Conservation (phyloP, 2,888 invertebrate genomes). For the Phortica okadai region DNA sequence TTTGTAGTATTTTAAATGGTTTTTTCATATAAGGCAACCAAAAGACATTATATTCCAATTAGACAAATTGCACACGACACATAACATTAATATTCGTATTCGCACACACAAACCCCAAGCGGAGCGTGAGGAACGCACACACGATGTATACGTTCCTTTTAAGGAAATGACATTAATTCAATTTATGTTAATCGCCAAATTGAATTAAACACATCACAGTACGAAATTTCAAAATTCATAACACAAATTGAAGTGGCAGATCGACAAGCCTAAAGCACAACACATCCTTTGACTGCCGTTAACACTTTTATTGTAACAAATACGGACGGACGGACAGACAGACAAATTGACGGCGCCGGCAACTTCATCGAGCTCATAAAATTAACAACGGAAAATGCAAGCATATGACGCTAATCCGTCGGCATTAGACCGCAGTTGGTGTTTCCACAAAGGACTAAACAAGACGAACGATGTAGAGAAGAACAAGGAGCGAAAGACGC, state of each 20-base stretch:
- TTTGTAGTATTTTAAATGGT: background rate
- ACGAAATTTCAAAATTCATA: constrained; percentile 68
- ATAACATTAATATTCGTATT: constrained; percentile 12
- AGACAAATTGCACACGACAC: constrained; percentile 16
- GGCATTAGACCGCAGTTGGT: constrained; percentile 71
- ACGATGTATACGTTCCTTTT: constrained; percentile 16
- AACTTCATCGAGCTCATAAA: constrained; percentile 64
- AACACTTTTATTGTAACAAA: constrained; percentile 57
- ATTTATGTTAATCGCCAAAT: constrained; percentile 69
- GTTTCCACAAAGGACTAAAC: constrained; percentile 44
- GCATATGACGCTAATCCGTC: constrained; percentile 73
- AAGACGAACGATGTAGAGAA: constrained; percentile 27
- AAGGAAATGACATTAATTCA: constrained; percentile 56
- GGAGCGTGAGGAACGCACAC: background rate
- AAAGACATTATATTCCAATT: constrained; percentile 27
- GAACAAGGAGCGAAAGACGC: constrained; percentile 46
- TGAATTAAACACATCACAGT: constrained; percentile 66
- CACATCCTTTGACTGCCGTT: constrained; percentile 38
- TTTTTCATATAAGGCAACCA: background rate
- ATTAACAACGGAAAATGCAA: constrained; percentile 73
- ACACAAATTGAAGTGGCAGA: constrained; percentile 48
- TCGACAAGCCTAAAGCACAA: background rate
- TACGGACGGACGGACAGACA: constrained; percentile 36
- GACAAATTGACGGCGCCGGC: constrained; percentile 45
- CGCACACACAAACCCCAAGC: background rate